Percentiles rank a stretch among this genome's conserved stretches.
Conservation (phyloP, 2,797 vertebrate species). For the Aulostomus chinensis region DNA sequence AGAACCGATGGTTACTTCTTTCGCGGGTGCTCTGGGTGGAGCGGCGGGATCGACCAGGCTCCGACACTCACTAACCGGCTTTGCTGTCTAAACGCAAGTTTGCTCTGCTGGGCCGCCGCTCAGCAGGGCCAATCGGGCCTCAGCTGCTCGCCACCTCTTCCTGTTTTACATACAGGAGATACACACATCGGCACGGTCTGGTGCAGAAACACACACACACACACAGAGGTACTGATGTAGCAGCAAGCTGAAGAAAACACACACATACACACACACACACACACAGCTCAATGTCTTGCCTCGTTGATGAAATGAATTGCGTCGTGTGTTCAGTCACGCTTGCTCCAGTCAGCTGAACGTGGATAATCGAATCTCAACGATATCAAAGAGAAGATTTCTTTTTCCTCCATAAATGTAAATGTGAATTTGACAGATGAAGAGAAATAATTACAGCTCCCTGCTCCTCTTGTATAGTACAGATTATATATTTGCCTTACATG, state of each 20-base stretch:
- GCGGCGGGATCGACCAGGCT: neutral
- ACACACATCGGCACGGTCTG: constrained; percentile 11
- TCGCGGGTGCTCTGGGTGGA: constrained; percentile 44
- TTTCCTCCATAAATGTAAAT: constrained; percentile 66
- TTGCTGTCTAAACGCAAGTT: neutral
- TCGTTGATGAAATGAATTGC: constrained; percentile 10
- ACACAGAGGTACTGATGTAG: constrained; percentile 55
- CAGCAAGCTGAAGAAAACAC: constrained; percentile 7
- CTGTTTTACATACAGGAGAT: neutral
- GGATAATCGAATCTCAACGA: constrained; percentile 23
- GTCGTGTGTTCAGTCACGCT: constrained; percentile 19
- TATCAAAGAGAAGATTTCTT: constrained; percentile 43
- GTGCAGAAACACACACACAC: too few species aligned
- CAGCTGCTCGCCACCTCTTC: constrained; percentile 13
- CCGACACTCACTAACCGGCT: constrained; percentile 10
- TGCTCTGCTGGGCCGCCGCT: neutral
- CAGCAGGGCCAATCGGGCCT: too few species aligned
- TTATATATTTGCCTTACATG: constrained; percentile 76
- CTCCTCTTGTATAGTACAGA: constrained; percentile 70
- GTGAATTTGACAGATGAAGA: constrained; percentile 73
- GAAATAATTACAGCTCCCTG: constrained; percentile 51
- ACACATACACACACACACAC: neutral
- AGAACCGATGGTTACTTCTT: constrained; percentile 47
- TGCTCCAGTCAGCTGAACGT: constrained; percentile 20
- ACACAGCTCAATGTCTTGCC: constrained; percentile 14